These are phyloP conservation scores for Drosophila leontia DNA, from an alignment of 1,140 invertebrate genomes.

Conservation along the genomic window DNA sequence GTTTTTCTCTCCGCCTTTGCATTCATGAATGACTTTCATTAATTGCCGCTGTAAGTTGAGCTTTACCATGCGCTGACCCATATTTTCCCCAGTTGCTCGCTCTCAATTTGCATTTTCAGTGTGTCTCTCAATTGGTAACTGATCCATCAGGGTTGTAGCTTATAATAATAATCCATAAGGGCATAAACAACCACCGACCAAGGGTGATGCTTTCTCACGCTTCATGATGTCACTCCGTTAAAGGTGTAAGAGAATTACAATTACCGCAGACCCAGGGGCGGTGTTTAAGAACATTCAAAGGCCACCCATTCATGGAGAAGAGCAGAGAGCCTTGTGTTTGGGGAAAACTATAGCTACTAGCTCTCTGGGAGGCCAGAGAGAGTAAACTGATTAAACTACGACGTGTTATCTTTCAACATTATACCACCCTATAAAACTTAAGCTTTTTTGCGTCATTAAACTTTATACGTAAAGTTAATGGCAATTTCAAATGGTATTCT, in stretches of 20 bases:
- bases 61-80: constrained; percentile 69
- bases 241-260: constrained; percentile 48
- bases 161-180: constrained; percentile 26
- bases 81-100: constrained; percentile 31
- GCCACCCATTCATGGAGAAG: constrained; percentile 43
- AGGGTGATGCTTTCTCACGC: constrained; percentile 70
- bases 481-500: neutral
- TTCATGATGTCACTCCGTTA: constrained; percentile 65
- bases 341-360: neutral
- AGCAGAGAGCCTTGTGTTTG: neutral
- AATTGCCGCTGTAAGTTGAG: constrained; percentile 61
- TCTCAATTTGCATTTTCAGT: constrained; percentile 28
- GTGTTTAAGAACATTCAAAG: constrained; percentile 35
- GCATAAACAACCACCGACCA: constrained; percentile 45
- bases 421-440: constrained; percentile 21
- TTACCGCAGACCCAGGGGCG: constrained; percentile 32
- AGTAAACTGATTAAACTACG: neutral
- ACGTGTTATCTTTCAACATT: constrained; percentile 26
- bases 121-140: constrained; percentile 37
- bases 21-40: constrained; percentile 78
- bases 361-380: constrained; percentile 11
- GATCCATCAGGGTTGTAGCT: constrained; percentile 27
- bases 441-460: constrained; percentile 38
- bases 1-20: constrained; percentile 24
- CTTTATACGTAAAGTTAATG: neutral